Evolutionary conservation across 2,888 invertebrate genomes (phyloP).

Genomic region (Crematogaster levior): DNA sequence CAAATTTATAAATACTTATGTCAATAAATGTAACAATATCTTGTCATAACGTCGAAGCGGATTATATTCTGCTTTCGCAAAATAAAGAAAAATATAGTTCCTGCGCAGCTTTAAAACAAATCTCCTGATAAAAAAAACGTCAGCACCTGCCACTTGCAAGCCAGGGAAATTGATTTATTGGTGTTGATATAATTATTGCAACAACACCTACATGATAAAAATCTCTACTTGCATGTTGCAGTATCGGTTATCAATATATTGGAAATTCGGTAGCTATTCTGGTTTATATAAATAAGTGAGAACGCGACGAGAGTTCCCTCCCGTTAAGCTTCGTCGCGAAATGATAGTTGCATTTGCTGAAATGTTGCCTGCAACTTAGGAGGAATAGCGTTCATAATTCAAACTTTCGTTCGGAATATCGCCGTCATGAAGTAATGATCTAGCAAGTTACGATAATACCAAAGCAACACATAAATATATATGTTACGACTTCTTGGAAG

Average conservation of each 20-base stretch:
- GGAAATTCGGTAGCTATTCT: conserved; percentile 32
- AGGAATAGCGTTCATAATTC: conserved; percentile 20
- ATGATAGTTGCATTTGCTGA: neutral
- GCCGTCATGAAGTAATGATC: conserved; percentile 25
- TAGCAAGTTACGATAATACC: conserved; percentile 3
- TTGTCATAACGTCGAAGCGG: neutral
- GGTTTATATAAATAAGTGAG: conserved; percentile 26
- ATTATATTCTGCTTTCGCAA: neutral
- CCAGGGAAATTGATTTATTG: conserved; percentile 38
- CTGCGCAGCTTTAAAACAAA: conserved; percentile 3
- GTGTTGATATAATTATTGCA: conserved; percentile 30
- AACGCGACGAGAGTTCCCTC: neutral
- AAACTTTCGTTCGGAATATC: neutral
- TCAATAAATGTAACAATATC: neutral
- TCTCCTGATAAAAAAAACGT: conserved; percentile 1
- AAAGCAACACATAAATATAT: neutral
- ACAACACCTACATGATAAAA: conserved; percentile 32
- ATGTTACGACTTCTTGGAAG: conserved; percentile 17
- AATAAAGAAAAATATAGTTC: neutral
- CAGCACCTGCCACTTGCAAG: neutral
- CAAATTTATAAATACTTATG: neutral
- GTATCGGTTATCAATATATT: conserved; percentile 71
- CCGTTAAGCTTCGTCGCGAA: conserved; percentile 2
- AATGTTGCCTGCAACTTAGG: conserved; percentile 1
- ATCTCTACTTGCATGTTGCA: conserved; percentile 31